phyloP scores from a whole-genome alignment of 2,113 vertebrate genomes.

The Phocoena sinus region DNA sequence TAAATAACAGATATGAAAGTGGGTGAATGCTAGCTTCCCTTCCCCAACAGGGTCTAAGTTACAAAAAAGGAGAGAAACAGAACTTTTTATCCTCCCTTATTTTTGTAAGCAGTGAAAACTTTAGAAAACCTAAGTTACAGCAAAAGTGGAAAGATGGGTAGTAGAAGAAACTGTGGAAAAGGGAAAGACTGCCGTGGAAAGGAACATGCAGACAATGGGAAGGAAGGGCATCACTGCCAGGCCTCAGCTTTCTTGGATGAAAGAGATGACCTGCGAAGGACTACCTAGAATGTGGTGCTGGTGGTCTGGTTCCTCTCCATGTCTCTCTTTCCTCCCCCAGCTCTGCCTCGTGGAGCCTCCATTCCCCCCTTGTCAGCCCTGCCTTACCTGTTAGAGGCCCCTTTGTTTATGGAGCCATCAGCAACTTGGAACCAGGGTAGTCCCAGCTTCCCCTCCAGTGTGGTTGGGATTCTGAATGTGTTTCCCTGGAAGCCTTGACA shows the following conservation, averaged over 20 bases:
- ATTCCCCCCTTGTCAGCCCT: background rate
- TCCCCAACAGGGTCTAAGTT: background rate
- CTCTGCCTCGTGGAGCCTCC: background rate
- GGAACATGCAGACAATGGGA: background rate
- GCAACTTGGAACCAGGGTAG: background rate
- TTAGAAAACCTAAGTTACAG: background rate
- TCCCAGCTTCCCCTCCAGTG: background rate
- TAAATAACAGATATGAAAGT: background rate
- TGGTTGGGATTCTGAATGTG: background rate
- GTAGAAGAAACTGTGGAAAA: background rate
- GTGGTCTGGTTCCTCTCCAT: background rate
- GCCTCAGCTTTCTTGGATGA: background rate
- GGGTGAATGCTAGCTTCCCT: background rate
- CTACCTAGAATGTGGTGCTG: background rate
- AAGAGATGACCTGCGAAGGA: background rate
- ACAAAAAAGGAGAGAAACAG: background rate
- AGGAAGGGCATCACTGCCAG: background rate
- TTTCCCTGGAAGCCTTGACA: background rate
- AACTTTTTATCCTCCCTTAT: background rate
- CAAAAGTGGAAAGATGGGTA: background rate
- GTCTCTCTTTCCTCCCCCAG: background rate
- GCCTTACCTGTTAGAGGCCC: background rate
- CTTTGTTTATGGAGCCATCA: background rate
- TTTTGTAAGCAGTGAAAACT: background rate
- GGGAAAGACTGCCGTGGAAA: background rate